Evolutionary conservation across 2,888 invertebrate species (phyloP).

Genomic region (Trypoxylon attenuatum): DNA sequence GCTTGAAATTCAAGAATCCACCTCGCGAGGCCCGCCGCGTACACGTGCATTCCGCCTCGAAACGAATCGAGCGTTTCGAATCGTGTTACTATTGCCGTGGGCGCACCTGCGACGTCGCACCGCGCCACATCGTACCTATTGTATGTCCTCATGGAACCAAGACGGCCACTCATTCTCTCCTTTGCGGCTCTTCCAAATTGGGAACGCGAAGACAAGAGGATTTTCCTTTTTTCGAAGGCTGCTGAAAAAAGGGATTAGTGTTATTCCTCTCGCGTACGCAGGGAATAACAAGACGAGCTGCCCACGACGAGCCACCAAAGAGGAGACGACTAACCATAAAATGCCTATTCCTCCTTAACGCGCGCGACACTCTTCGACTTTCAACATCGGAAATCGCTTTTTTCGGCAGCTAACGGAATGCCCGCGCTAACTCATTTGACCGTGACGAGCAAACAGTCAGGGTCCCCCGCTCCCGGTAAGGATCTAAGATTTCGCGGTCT

Average conservation of each 20-base stretch:
- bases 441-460: no score
- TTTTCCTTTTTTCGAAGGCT: slow-evolving; percentile 23
- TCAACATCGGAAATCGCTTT: no score
- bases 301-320: no score
- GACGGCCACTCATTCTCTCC: slow-evolving; percentile 12
- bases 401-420: not conserved
- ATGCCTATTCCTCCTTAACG: not conserved
- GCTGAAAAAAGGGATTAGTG: slow-evolving; percentile 31
- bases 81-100: slow-evolving; percentile 20
- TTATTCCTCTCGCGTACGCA: slow-evolving; percentile 16
- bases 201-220: slow-evolving; percentile 39
- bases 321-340: not conserved
- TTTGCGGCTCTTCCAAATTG: slow-evolving; percentile 24
- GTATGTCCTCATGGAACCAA: slow-evolving; percentile 2
- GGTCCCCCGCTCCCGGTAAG: no score
- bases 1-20: slow-evolving; percentile 22
- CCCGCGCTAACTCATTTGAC: not conserved
- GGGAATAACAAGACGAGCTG: slow-evolving; percentile 4
- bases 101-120: slow-evolving; percentile 25
- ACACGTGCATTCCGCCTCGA: slow-evolving; percentile 10
- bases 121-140: slow-evolving; percentile 15
- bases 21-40: not conserved
- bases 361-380: not conserved
- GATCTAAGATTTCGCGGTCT: slow-evolving; percentile 9
- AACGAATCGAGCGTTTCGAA: slow-evolving; percentile 48